Base-by-base conservation (phyloP, 2,888 invertebrate species). In the Rhagonycha fulva region DNA sequence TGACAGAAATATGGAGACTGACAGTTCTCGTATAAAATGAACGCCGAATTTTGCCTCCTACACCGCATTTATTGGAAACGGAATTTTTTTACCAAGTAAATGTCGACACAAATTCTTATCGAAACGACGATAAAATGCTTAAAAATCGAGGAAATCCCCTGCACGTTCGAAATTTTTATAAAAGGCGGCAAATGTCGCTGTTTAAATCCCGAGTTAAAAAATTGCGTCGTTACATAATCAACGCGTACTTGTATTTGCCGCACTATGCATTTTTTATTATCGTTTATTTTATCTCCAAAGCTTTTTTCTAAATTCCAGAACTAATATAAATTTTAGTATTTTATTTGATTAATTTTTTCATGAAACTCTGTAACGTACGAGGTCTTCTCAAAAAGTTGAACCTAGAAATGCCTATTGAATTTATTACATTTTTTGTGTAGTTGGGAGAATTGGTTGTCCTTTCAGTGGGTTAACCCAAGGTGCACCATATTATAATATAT, bases 1-100 rank as follows among this genome's bases (percentile, higher is more conserved):
- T 82, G 82, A 82, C 82, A 82, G 81, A 82, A 82, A 81, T 81
- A 82, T 79, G 81, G 79, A 80, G 77, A 77, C 77, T 76, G 76
- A 74, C 68, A 67, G 68, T 30, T 62, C 62, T 28, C 61, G 28
- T 60, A 63, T 63, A 71, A 74, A 74, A 69, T 67, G 71, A 74
- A 74, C 71, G 76, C 74, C 74, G 69, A 71, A 71, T 69, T 62
- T 30, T 24, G 61, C 61, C 63, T 72, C 61, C 71, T 66, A 71
- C 68, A 47, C 62, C 30, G 14, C 47, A 60, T 68, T 19, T 12
- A 67, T 24, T 66, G 11, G 24, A 12, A 9, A 47, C 9, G 47
- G 47, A 47, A 66, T 23, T 66, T 66, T 66, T 9, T 66, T 24
- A 3, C 3, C 11, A 11, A 23, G 23, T 66, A 66, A 66, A 24